Evolutionary conservation across 37 sponge, comb jelly and placozoan species (phyloP).

Genomic region (Halisarca cf. caerulea): DNA sequence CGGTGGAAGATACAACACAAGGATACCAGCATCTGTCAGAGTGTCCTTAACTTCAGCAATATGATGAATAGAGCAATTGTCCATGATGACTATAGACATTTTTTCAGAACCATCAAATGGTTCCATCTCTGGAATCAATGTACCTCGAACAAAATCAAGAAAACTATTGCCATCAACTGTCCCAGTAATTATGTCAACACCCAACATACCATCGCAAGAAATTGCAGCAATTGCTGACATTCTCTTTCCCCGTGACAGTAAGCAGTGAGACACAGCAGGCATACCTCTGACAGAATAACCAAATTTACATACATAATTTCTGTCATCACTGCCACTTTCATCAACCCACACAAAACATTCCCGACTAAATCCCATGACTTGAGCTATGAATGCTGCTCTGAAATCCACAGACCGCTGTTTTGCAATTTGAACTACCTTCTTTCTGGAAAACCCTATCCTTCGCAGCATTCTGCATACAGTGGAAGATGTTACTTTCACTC

Average conservation of each 20-base stretch:
- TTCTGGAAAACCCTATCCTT: no score
- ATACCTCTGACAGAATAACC: constrained; percentile 38
- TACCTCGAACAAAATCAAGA: constrained; percentile 41
- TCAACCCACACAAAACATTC: constrained; percentile 52
- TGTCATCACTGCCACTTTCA: constrained; percentile 51
- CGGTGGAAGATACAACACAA: constrained; percentile 26
- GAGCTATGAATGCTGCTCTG: constrained; percentile 36
- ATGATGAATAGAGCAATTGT: constrained; percentile 40
- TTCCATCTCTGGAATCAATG: constrained; percentile 48
- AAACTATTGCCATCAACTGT: constrained; percentile 51
- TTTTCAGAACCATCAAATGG: constrained; percentile 39
- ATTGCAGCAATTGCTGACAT: constrained; percentile 51
- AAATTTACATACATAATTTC: constrained; percentile 24
- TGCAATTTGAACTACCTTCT: constrained; percentile 36
- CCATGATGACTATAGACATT: constrained; percentile 41
- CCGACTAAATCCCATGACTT: neutral
- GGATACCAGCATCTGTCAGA: neutral
- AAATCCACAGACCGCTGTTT: constrained; percentile 33
- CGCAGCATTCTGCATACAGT: no score
- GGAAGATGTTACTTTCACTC: no score
- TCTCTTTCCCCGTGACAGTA: constrained; percentile 31
- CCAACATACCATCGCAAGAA: constrained; percentile 32
- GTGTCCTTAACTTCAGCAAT: constrained; percentile 18
- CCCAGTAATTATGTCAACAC: constrained; percentile 30
- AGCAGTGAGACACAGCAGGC: constrained; percentile 31